Evolutionary conservation across 2,888 invertebrate genomes (phyloP).

Genomic region (Ichneumon xanthorius): DNA sequence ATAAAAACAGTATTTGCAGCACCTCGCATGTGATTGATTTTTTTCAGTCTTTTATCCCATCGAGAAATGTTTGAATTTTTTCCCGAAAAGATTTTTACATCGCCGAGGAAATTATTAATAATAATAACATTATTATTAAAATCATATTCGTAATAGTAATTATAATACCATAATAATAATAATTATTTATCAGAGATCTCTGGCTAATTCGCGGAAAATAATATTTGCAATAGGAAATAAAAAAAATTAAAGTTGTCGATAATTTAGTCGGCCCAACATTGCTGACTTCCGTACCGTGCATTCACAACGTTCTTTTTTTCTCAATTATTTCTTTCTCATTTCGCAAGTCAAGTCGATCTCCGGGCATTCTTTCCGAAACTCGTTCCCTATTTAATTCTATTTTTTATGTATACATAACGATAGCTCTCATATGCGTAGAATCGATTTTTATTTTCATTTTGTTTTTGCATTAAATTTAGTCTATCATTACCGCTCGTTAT

Average conservation of each 20-base stretch:
- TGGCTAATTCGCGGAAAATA: not conserved
- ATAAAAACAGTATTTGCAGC: no score
- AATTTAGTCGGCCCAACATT: not conserved
- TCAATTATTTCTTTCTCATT: not conserved
- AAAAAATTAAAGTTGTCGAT: not conserved
- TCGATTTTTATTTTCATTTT: constrained; percentile 41
- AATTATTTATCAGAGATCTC: no score
- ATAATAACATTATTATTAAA: no score
- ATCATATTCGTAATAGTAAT: no score
- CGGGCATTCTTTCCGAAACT: not conserved
- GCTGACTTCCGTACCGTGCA: not conserved
- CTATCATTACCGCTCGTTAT: constrained; percentile 66
- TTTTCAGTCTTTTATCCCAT: no score
- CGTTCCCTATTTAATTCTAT: constrained; percentile 36
- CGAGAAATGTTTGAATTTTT: no score
- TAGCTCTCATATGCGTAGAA: constrained; percentile 40
- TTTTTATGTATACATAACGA: constrained; percentile 58
- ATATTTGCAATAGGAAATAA: not conserved
- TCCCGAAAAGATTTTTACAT: no score
- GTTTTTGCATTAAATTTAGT: constrained; percentile 61
- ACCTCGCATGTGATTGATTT: no score
- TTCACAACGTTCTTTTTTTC: not conserved
- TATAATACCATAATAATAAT: no score
- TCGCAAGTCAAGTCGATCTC: constrained; percentile 14
- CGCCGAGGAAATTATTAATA: no score